phyloP scores from a whole-genome alignment of 2,797 vertebrate genomes.

The Hozukius guyotensis region DNA sequence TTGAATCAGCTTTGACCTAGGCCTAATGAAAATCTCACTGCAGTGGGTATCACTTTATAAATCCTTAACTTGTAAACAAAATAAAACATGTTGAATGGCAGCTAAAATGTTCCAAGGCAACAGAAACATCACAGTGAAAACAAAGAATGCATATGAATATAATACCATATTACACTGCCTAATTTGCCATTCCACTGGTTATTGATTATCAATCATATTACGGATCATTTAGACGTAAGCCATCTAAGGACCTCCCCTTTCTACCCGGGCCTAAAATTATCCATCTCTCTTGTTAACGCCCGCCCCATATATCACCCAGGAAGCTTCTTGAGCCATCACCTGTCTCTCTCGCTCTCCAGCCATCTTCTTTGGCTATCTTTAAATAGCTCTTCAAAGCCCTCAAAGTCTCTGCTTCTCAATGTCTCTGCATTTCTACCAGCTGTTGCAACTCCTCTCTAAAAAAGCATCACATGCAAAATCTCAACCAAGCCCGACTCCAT shows the following conservation, averaged over 20 bases:
- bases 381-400: conserved; percentile 81
- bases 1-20: not conserved
- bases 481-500: not conserved
- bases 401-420: conserved; percentile 79
- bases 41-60: not conserved
- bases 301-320: conserved; percentile 79
- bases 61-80: not conserved
- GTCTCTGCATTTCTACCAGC: conserved; percentile 79
- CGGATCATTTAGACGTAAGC: conserved; percentile 41
- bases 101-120: not conserved
- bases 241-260: conserved; percentile 63
- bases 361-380: conserved; percentile 78
- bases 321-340: conserved; percentile 83
- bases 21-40: not conserved
- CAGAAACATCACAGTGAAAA: not conserved
- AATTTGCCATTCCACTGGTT: conserved; percentile 31
- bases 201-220: conserved; percentile 63
- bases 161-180: not conserved
- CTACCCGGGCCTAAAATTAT: conserved; percentile 73
- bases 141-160: not conserved
- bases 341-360: conserved; percentile 79
- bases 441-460: conserved; percentile 71
- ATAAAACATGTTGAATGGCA: not conserved
- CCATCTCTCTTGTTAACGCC: conserved; percentile 64
- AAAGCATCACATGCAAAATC: conserved; percentile 50